These are phyloP conservation scores for Tichodroma muraria DNA, from an alignment of 2,113 vertebrate genomes.

Conservation along the genomic window DNA sequence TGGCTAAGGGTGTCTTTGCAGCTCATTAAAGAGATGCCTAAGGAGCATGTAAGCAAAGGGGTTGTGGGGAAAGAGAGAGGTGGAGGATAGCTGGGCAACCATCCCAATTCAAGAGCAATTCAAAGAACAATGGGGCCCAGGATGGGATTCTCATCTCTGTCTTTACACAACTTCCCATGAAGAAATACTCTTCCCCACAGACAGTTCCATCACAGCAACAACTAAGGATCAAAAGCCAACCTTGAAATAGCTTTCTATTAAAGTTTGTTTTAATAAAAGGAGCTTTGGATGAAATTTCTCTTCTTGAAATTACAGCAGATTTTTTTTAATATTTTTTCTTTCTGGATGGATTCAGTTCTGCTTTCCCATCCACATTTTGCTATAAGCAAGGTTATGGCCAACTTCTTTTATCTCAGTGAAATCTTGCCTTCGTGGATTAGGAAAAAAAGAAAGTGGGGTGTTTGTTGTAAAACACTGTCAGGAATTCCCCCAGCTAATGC, in stretches of 20 bases:
- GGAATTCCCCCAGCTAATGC: slow-evolving; percentile 1
- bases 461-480: slow-evolving; percentile 17
- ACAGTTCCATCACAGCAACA: background rate
- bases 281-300: background rate
- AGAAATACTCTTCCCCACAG: background rate
- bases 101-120: background rate
- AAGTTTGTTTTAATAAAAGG: background rate
- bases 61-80: background rate
- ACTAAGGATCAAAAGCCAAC: background rate
- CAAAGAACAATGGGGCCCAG: background rate
- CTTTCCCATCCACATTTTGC: background rate
- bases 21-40: background rate
- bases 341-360: background rate
- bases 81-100: background rate
- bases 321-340: background rate
- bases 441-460: background rate
- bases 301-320: background rate
- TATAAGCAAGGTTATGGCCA: background rate
- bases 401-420: background rate
- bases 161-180: background rate
- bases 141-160: background rate
- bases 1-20: background rate
- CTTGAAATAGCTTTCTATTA: background rate
- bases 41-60: background rate
- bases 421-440: background rate